These are phyloP conservation scores for Bombyx huttoni DNA, from an alignment of 2,888 invertebrate species.

Conservation along the genomic window DNA sequence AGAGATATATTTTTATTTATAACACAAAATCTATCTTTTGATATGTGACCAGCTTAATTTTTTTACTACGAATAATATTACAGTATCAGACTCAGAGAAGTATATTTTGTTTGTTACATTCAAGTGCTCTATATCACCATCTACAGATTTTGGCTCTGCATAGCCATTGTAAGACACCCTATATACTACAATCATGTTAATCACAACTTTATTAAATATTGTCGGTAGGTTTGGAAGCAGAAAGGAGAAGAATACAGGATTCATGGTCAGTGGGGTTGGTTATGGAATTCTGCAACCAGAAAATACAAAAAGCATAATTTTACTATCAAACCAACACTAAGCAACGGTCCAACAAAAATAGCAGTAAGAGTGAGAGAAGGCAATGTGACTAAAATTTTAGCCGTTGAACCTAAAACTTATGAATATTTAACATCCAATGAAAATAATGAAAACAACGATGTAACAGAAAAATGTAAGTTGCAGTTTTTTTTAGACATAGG, in stretches of 20 bases:
- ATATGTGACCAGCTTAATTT: too few relatives aligned
- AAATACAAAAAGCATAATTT: slow-evolving; percentile 64
- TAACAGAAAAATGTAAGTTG: slow-evolving; percentile 47
- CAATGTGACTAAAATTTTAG: slow-evolving; percentile 79
- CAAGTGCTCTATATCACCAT: too few relatives aligned
- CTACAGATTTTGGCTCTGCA: too few relatives aligned
- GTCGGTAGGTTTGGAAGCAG: slow-evolving; percentile 86
- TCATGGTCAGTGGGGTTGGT: slow-evolving; percentile 98
- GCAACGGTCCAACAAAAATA: slow-evolving; percentile 79
- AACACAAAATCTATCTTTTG: too few relatives aligned
- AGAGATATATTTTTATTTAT: not conserved
- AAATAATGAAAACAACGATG: slow-evolving; percentile 57
- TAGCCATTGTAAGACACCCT: too few relatives aligned
- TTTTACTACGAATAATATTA: too few relatives aligned
- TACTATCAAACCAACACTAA: slow-evolving; percentile 33
- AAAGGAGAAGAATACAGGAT: slow-evolving; percentile 98
- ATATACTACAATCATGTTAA: too few relatives aligned
- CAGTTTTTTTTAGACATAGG: not conserved
- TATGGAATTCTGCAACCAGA: slow-evolving; percentile 86
- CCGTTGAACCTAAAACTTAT: slow-evolving; percentile 85
- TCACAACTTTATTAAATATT: too few relatives aligned
- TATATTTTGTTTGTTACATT: too few relatives aligned
- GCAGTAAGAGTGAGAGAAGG: slow-evolving; percentile 83
- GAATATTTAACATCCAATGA: slow-evolving; percentile 77
- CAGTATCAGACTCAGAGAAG: too few relatives aligned